Conservation (phyloP, 1,140 invertebrate species). For the Zaprionus gabonicus region DNA sequence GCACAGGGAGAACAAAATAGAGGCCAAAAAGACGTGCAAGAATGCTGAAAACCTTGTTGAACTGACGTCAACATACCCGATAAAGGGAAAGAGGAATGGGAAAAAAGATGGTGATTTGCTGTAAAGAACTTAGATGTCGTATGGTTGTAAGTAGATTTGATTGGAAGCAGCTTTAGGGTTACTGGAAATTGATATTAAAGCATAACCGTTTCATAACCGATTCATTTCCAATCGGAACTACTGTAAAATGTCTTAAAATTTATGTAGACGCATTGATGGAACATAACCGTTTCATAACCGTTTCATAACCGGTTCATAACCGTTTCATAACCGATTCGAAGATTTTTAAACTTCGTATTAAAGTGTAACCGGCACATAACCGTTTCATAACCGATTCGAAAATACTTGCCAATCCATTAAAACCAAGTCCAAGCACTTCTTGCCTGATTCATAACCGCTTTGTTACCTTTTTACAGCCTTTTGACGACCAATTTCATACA, state of each 20-base stretch:
- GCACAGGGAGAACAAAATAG: slow-evolving; percentile 8
- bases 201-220: neutral
- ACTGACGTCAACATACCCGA: slow-evolving; percentile 21
- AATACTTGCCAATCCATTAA: neutral
- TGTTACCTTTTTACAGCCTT: neutral
- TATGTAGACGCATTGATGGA: no score
- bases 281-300: neutral
- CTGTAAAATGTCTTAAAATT: no score
- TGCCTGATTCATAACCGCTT: neutral
- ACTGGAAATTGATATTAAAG: neutral
- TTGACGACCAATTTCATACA: neutral
- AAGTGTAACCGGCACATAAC: neutral
- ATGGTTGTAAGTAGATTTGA: neutral
- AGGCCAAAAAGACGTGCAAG: slow-evolving; percentile 9
- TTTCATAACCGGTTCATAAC: neutral
- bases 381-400: neutral
- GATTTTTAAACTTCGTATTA: neutral
- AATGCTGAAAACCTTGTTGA: neutral
- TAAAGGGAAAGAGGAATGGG: neutral
- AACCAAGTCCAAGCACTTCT: neutral
- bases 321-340: neutral
- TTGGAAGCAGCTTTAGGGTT: neutral
- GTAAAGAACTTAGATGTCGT: neutral
- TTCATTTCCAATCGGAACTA: neutral
- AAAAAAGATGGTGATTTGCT: neutral